Percentiles rank a stretch among this genome's conserved stretches.
Conservation (phyloP, 2,797 vertebrate species). For the Zalophus californianus region DNA sequence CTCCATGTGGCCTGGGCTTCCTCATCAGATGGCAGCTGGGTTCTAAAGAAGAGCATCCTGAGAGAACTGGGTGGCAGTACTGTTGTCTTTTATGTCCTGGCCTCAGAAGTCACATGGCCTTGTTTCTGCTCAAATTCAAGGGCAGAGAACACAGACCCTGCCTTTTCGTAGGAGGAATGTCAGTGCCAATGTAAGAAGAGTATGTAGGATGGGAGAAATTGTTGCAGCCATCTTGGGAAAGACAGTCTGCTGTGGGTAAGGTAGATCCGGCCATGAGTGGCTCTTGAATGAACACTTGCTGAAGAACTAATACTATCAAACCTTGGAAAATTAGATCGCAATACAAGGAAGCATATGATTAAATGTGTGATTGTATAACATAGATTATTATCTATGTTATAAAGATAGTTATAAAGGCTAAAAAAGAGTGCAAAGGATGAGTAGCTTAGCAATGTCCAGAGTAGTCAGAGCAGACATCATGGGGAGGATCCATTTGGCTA, state of each 20-base stretch:
- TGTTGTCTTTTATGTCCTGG: not conserved
- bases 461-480: not conserved
- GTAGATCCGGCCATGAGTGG: not conserved
- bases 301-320: slow-evolving; percentile 49
- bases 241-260: not conserved
- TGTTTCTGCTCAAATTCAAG: not conserved
- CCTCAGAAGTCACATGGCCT: not conserved
- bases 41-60: not conserved
- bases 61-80: not conserved
- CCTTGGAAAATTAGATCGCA: not conserved
- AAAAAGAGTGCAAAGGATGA: not conserved
- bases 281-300: slow-evolving; percentile 25
- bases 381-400: not conserved
- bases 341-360: slow-evolving; percentile 34
- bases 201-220: not conserved
- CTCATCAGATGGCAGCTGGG: not conserved
- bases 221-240: not conserved
- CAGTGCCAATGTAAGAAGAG: not conserved
- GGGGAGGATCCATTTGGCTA: not conserved
- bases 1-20: not conserved
- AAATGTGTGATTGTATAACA: not conserved
- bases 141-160: not conserved
- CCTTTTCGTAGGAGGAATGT: not conserved
- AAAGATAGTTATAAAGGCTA: too few species aligned
- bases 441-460: not conserved